Conservation (phyloP, 2,797 vertebrate genomes). For the Synanceia verrucosa region DNA sequence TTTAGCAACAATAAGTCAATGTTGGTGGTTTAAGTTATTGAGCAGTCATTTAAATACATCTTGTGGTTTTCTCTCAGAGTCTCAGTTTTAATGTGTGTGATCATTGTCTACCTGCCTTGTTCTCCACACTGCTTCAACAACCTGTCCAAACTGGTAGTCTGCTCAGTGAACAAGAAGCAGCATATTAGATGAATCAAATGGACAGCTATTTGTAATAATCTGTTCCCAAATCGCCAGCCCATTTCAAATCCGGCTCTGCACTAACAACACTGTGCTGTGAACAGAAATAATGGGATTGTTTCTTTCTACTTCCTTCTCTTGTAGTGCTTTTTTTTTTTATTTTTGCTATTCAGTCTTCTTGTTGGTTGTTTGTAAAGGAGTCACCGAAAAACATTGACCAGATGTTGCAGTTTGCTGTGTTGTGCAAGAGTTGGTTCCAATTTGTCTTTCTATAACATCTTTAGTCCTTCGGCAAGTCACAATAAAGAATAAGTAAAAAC, state of each 20-base stretch:
- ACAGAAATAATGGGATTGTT: background rate
- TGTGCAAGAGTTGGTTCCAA: background rate
- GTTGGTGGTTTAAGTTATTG: background rate
- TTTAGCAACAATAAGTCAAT: background rate
- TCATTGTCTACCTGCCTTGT: background rate
- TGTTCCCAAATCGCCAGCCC: background rate
- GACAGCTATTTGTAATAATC: background rate
- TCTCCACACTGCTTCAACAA: conserved; percentile 1
- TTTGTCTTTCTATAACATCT: conserved; percentile 5
- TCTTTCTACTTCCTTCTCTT: background rate
- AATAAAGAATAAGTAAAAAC: background rate
- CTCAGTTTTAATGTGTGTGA: background rate
- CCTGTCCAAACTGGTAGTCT: conserved; percentile 33
- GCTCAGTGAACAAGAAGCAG: background rate
- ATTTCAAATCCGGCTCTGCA: background rate
- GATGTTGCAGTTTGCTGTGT: background rate
- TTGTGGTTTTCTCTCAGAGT: background rate
- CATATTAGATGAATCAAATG: conserved; percentile 4
- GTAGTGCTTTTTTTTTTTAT: background rate
- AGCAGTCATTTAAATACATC: background rate
- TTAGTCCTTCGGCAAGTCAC: background rate
- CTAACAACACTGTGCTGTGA: background rate
- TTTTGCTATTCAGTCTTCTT: background rate
- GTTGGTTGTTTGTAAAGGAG: background rate
- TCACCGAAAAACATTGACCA: background rate